Evolutionary conservation across 1,140 invertebrate genomes (phyloP).

Genomic region (Carcinoscorpius rotundicauda): DNA sequence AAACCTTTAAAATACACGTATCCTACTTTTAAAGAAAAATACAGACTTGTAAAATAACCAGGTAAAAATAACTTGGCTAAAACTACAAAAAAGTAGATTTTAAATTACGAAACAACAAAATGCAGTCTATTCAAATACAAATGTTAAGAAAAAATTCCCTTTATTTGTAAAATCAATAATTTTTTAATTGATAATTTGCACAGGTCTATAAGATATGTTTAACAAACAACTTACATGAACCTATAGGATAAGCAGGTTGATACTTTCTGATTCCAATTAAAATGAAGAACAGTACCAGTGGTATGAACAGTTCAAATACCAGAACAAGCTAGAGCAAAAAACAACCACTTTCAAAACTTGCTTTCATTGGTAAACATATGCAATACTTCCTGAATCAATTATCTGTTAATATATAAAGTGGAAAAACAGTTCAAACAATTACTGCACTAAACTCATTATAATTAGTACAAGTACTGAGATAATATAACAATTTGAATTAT

Average conservation of each 20-base stretch:
- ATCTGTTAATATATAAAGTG: neutral
- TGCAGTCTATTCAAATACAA: no score
- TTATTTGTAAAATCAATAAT: no score
- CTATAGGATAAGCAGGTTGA: conserved; percentile 31
- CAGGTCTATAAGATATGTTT: no score
- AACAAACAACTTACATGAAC: conserved; percentile 28
- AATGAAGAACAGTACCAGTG: conserved; percentile 38
- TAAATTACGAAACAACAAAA: no score
- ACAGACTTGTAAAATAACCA: no score
- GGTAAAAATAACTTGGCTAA: no score
- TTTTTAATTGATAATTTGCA: no score
- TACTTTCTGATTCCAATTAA: conserved; percentile 34
- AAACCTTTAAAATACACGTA: no score
- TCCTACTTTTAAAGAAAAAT: no score
- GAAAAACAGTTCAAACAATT: conserved; percentile 1
- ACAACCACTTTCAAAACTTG: conserved; percentile 10
- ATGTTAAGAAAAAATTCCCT: no score
- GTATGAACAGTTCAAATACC: conserved; percentile 38
- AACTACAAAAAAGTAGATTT: no score
- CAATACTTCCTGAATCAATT: neutral
- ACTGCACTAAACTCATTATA: neutral
- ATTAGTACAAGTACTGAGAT: neutral
- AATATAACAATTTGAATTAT: conserved; percentile 4
- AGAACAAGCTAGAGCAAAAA: conserved; percentile 34
- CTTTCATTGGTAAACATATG: conserved; percentile 7